A percentile compares a stretch with the other conserved stretches of the same genome.
Evolutionary conservation across 2,888 invertebrate species (phyloP).

Genomic region (Ommatoiulus sabulosus): DNA sequence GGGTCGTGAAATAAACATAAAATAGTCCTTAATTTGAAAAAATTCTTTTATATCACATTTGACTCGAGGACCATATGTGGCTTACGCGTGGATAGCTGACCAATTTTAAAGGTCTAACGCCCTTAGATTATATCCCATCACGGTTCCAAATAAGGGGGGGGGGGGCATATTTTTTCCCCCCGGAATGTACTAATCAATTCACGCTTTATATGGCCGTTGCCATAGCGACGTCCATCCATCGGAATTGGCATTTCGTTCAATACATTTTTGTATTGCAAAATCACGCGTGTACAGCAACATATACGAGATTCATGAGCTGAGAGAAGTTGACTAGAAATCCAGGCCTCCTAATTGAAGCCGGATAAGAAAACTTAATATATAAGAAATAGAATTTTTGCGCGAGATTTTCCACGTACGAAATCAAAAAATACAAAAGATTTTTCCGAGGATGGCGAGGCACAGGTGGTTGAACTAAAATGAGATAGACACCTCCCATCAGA

Average conservation of each 20-base stretch:
- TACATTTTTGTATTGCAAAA: conserved; percentile 9
- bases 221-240: not conserved
- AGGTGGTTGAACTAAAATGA: conserved; percentile 3
- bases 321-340: not conserved
- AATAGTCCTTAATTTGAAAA: too few relatives aligned
- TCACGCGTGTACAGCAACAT: not conserved
- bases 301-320: not conserved
- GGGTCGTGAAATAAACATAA: too few relatives aligned
- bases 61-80: too few relatives aligned
- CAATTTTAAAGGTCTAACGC: not conserved
- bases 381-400: too few relatives aligned
- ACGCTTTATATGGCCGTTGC: not conserved
- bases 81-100: too few relatives aligned
- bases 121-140: not conserved
- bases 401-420: too few relatives aligned
- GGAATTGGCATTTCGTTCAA: conserved; percentile 17
- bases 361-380: not conserved
- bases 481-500: conserved; percentile 22
- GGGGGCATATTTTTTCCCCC: not conserved
- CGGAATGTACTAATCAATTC: not conserved
- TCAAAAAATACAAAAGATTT: too few relatives aligned
- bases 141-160: not conserved
- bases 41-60: too few relatives aligned
- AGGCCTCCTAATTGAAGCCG: not conserved
- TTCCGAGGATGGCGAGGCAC: not conserved